Evolutionary conservation across 2,888 invertebrate species (phyloP).

Genomic region (Nephrotoma flavescens): DNA sequence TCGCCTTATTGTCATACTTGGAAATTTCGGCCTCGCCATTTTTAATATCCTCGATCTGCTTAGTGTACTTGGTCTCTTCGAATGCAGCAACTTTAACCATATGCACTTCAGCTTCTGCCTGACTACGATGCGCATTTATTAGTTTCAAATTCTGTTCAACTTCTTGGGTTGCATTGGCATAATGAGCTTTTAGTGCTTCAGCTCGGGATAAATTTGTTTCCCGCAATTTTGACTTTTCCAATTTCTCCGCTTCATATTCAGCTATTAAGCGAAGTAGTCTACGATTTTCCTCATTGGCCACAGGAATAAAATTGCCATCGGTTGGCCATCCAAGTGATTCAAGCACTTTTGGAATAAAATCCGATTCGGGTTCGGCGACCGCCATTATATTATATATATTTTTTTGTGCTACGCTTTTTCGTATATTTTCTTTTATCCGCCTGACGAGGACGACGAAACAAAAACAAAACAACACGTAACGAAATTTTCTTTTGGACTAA

Average conservation of each 20-base stretch:
- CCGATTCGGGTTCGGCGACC: slow-evolving; percentile 8
- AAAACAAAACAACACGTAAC: not conserved
- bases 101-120: slow-evolving; percentile 52
- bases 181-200: slow-evolving; percentile 34
- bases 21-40: slow-evolving; percentile 20
- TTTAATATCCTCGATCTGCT: slow-evolving; percentile 20
- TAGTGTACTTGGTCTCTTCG: slow-evolving; percentile 27
- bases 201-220: slow-evolving; percentile 33
- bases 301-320: slow-evolving; percentile 62
- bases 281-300: slow-evolving; percentile 59
- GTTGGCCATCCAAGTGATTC: slow-evolving; percentile 53
- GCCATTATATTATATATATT: not conserved
- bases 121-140: slow-evolving; percentile 50
- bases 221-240: slow-evolving; percentile 31
- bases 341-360: slow-evolving; percentile 42
- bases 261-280: slow-evolving; percentile 31
- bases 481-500: not conserved
- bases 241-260: slow-evolving; percentile 33
- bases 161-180: slow-evolving; percentile 36
- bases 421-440: not conserved
- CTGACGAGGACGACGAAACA: not conserved
- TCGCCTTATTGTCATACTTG: slow-evolving; percentile 20
- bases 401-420: not conserved
- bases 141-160: slow-evolving; percentile 44
- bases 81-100: slow-evolving; percentile 25